phyloP scores from a whole-genome alignment of 2,113 vertebrate species.

The Dicentrarchus labrax region DNA sequence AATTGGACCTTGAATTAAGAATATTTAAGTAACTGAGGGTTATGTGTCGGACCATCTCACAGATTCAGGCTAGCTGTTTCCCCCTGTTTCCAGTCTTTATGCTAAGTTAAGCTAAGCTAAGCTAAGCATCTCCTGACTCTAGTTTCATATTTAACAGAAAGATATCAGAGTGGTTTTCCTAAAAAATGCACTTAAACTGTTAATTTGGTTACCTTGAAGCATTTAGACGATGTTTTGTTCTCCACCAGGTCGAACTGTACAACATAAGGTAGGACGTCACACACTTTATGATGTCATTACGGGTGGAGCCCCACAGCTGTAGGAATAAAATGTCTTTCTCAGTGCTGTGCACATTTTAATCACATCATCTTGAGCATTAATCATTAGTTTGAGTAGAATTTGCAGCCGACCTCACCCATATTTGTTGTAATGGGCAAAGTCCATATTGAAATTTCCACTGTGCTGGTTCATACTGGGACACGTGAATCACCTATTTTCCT shows the following conservation, averaged over 20 bases:
- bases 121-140: background rate
- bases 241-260: background rate
- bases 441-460: background rate
- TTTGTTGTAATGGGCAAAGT: constrained; percentile 44
- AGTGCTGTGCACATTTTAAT: background rate
- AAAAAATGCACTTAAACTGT: background rate
- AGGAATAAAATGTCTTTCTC: constrained; percentile 6
- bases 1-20: background rate
- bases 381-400: constrained; percentile 21
- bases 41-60: background rate
- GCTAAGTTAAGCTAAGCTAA: background rate
- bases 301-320: background rate
- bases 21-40: background rate
- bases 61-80: background rate
- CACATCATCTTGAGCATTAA: constrained; percentile 24
- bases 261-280: background rate
- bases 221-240: background rate
- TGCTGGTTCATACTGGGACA: background rate
- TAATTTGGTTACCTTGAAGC: background rate
- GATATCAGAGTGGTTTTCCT: background rate
- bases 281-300: constrained; percentile 13
- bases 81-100: background rate
- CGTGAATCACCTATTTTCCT: background rate
- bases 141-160: background rate
- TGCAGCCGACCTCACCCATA: constrained; percentile 15